Percentiles rank a stretch among this genome's conserved stretches.
These are phyloP conservation scores for Syngnathus floridae DNA, from an alignment of 2,113 vertebrate species.

Conservation along the genomic window DNA sequence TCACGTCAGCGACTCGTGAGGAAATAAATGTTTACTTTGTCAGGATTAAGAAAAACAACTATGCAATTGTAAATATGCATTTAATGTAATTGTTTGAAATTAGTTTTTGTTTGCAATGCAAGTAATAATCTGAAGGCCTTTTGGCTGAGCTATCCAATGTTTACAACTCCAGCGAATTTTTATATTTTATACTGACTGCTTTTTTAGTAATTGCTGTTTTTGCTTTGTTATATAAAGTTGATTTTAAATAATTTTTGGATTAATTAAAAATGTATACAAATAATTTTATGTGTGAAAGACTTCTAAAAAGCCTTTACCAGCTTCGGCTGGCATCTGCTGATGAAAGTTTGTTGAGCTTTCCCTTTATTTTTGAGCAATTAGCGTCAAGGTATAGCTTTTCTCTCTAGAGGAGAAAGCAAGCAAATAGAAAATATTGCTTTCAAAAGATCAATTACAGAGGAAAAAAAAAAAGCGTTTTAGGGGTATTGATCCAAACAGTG, in stretches of 20 bases:
- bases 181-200: slow-evolving; percentile 5
- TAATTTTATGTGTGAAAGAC: background rate
- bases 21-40: slow-evolving; percentile 29
- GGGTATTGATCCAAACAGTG: background rate
- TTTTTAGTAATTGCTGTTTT: slow-evolving; percentile 3
- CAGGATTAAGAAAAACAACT: slow-evolving; percentile 20
- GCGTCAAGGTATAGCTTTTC: too few species aligned
- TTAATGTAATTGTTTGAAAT: slow-evolving; percentile 38
- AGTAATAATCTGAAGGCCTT: slow-evolving; percentile 26
- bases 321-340: background rate
- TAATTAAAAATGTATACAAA: background rate
- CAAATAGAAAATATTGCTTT: background rate
- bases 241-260: background rate
- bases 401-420: background rate
- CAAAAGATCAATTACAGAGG: background rate
- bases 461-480: background rate
- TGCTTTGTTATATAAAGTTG: slow-evolving; percentile 16
- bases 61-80: background rate
- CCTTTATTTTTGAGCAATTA: background rate
- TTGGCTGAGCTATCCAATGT: slow-evolving; percentile 41
- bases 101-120: slow-evolving; percentile 33
- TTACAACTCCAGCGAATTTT: slow-evolving; percentile 29
- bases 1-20: background rate
- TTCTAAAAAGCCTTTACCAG: background rate
- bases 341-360: background rate